A percentile compares a stretch with the other conserved stretches of the same genome.
phyloP scores from a whole-genome alignment of 2,113 vertebrate genomes.

The Malurus elegans region DNA sequence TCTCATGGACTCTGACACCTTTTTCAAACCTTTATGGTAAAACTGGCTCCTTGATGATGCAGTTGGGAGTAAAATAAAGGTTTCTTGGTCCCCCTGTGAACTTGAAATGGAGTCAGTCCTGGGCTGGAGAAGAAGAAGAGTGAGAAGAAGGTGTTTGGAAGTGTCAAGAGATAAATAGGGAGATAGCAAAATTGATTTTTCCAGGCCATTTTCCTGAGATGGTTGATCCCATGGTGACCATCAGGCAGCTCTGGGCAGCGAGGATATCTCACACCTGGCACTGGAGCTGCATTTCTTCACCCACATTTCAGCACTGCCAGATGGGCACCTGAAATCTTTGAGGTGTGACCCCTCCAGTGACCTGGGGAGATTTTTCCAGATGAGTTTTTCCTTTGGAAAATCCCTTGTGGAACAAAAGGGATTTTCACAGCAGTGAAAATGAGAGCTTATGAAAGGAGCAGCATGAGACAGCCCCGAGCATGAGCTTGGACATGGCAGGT shows the following conservation, averaged over 20 bases:
- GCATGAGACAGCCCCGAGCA: background rate
- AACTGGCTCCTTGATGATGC: background rate
- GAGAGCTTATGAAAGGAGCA: background rate
- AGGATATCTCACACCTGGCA: background rate
- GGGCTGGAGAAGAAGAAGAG: background rate
- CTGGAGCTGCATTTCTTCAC: background rate
- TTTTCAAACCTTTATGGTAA: accelerated
- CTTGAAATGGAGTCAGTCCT: background rate
- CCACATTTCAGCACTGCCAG: background rate
- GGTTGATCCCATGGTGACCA: constrained; percentile 15
- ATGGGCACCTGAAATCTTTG: accelerated
- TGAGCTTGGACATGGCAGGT: background rate
- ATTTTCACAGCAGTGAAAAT: accelerated
- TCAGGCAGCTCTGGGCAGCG: background rate
- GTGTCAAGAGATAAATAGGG: background rate
- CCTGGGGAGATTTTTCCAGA: background rate
- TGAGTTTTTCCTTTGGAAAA: background rate
- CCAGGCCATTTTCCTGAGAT: background rate
- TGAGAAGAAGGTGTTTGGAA: background rate
- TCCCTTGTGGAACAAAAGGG: background rate
- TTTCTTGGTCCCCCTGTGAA: background rate
- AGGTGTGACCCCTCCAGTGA: background rate
- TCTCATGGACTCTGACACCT: background rate
- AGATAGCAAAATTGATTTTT: background rate
- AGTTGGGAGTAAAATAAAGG: background rate